Evolutionary conservation across 2,797 vertebrate species (phyloP), one percentile per base, ranked within the genome.

Genomic region (Podarcis siculus): DNA sequence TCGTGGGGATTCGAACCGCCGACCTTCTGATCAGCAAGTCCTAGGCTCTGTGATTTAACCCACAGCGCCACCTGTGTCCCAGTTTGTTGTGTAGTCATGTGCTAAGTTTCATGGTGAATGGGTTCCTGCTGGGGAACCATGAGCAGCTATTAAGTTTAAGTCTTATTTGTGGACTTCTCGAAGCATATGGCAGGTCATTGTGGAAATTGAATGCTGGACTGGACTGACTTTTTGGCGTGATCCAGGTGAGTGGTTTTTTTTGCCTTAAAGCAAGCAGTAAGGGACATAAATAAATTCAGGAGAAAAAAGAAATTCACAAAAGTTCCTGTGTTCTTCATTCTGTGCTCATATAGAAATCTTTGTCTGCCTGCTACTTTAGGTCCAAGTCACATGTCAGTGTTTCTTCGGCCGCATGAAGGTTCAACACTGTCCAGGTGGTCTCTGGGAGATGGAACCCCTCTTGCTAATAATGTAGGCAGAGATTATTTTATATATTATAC

Each of bases 401-500:
- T 99, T 3, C 87, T 98, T 90, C 97, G 97, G 93, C 97, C 98
- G 19, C 98, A 95, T 45, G 64, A 90, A 73, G 98, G 98, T 0
- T 95, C 97, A 0, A 93, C 94, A 3, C 97, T 99, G 37, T 97
- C 97, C 88, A 95, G 96, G 69, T 99, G 98, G 98, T 99, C 99
- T 76, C 97, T 99, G 0, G 98, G 98, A 1, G 97, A 98, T 3
- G 98, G 98, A 30, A 96, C 81, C 1, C 98, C 98, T 0, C 95
- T 97, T 45, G 96, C 97, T 17, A 98, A 98, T 85, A 61, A 35
- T 6, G 72, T 96, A 87, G 97, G 96, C 8, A 98, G 98, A 79
- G 98, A 99, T 94, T 99, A 99, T 93, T 99, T 99, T 75, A 95
- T 99, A 77, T 99, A 98, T 95, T 99, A 99, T 91, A 98, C 99